phyloP scores from a whole-genome alignment of 2,113 vertebrate species.

The Catharus minimus region DNA sequence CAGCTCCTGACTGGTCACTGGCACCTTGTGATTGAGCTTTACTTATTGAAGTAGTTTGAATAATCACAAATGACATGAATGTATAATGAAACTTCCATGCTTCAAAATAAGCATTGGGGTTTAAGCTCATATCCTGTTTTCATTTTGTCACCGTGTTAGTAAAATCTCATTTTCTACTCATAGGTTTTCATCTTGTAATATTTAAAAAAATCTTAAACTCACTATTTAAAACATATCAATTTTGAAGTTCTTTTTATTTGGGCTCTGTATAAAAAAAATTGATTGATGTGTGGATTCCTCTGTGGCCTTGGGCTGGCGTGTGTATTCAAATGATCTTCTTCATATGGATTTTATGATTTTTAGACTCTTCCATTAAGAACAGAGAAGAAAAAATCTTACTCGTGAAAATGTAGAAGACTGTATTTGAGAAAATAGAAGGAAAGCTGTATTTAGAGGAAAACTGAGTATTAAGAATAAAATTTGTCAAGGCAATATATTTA shows the following conservation, averaged over 20 bases:
- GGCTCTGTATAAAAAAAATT: not conserved
- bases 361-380: not conserved
- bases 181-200: not conserved
- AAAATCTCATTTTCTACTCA: not conserved
- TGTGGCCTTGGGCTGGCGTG: not conserved
- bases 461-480: not conserved
- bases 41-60: not conserved
- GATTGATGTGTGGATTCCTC: not conserved
- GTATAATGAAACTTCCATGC: not conserved
- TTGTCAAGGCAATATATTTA: not conserved
- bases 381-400: not conserved
- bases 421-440: not conserved
- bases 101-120: not conserved
- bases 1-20: not conserved
- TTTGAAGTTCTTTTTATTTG: not conserved
- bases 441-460: not conserved
- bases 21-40: not conserved
- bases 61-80: not conserved
- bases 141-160: accelerated
- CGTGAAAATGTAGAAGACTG: not conserved
- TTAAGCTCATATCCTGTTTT: not conserved
- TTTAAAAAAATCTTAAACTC: not conserved
- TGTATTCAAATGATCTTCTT: not conserved
- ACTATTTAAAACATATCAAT: not conserved
- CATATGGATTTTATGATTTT: not conserved